phyloP scores from a whole-genome alignment of 92 coral and sea anemone genomes.

The Parazoanthus atlanticus region DNA sequence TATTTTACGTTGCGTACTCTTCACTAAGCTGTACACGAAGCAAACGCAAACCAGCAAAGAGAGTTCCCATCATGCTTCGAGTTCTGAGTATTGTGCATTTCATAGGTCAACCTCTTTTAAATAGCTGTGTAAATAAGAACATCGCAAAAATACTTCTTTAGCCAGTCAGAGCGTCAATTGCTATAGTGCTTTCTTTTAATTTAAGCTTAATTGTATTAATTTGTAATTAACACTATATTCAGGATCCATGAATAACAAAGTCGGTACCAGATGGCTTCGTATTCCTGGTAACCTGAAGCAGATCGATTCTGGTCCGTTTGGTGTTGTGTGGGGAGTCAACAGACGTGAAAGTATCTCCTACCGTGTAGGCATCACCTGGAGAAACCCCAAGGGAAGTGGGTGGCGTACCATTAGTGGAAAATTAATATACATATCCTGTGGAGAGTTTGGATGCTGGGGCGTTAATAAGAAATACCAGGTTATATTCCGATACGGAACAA shows the following conservation, averaged over 20 bases:
- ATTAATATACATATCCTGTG: not conserved
- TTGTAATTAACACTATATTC: not conserved
- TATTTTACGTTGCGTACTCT: no score
- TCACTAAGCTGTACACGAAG: no score
- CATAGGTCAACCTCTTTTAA: no score
- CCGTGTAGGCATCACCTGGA: not conserved
- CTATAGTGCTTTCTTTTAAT: not conserved
- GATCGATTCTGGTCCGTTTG: not conserved
- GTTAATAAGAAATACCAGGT: not conserved
- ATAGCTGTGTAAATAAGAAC: no score
- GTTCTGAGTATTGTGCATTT: no score
- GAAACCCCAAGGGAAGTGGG: not conserved
- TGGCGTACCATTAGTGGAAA: not conserved
- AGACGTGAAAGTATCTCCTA: not conserved
- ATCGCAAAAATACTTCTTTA: no score
- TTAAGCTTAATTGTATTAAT: not conserved
- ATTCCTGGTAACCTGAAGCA: not conserved
- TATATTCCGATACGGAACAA: not conserved
- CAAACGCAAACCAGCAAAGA: no score
- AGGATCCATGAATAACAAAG: slow-evolving; percentile 7
- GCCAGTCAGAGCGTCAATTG: not conserved
- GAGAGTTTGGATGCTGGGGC: not conserved
- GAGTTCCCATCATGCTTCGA: not conserved
- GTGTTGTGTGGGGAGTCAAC: slow-evolving; percentile 1
- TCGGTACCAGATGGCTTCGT: slow-evolving; percentile 4